These are phyloP conservation scores for Takifugu ocellatus DNA, from an alignment of 2,797 vertebrate genomes.

Conservation along the genomic window DNA sequence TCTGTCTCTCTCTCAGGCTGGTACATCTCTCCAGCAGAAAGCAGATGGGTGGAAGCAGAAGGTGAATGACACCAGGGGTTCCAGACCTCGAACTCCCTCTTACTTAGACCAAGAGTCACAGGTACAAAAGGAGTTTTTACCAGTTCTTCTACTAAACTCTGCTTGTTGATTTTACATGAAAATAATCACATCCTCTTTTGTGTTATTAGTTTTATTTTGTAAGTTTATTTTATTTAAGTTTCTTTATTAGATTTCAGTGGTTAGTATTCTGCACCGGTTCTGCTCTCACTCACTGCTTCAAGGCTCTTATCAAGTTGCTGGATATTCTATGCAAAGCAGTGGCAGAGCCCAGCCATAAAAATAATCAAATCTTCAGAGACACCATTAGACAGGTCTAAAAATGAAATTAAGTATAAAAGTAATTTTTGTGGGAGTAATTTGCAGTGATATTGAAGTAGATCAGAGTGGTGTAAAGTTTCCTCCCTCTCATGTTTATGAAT, in stretches of 20 bases:
- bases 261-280: neutral
- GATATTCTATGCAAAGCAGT: neutral
- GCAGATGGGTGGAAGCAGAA: constrained; percentile 78
- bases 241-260: neutral
- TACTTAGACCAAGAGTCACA: constrained; percentile 68
- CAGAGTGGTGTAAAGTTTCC: neutral
- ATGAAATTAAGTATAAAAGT: too few relatives aligned
- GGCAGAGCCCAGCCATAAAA: neutral
- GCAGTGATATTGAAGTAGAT: neutral
- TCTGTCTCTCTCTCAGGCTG: constrained; percentile 62
- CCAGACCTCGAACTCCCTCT: constrained; percentile 68
- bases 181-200: neutral
- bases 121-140: constrained; percentile 31
- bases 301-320: neutral
- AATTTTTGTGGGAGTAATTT: neutral
- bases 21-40: constrained; percentile 73
- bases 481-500: neutral
- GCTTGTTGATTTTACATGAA: neutral
- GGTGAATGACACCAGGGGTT: constrained; percentile 72
- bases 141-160: neutral
- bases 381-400: neutral
- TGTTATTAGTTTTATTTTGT: neutral
- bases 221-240: neutral
- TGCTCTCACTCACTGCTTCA: neutral
- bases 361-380: neutral